phyloP scores from a whole-genome alignment of 2,888 invertebrate species.

The Dryomyza anilis region DNA sequence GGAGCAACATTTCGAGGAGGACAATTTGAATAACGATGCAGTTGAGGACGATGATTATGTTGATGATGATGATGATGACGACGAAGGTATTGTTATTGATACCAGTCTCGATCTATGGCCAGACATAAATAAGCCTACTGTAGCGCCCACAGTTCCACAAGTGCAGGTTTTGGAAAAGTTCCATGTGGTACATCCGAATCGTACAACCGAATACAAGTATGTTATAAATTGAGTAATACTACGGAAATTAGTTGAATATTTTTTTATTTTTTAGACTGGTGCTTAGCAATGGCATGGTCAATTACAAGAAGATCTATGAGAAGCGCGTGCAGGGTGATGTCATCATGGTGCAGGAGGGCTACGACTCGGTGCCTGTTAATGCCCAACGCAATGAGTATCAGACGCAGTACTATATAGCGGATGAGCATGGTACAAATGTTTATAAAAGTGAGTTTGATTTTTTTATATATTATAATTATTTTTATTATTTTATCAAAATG shows the following conservation, averaged over 20 bases:
- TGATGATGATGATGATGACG: constrained; percentile 37
- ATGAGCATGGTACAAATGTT: constrained; percentile 47
- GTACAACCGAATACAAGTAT: constrained; percentile 51
- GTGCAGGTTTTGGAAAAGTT: constrained; percentile 48
- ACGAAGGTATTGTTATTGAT: too few species aligned
- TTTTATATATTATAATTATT: too few species aligned
- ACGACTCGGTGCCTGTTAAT: constrained; percentile 45
- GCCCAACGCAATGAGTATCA: constrained; percentile 37
- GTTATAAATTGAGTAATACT: constrained; percentile 9
- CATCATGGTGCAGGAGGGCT: constrained; percentile 50
- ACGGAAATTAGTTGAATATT: not conserved
- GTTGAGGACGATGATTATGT: constrained; percentile 30
- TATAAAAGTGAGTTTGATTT: constrained; percentile 39
- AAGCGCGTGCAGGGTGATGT: constrained; percentile 39
- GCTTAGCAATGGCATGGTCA: constrained; percentile 50
- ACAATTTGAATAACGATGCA: constrained; percentile 40
- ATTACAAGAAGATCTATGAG: constrained; percentile 48
- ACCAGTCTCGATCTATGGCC: constrained; percentile 5
- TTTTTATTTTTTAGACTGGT: constrained; percentile 38
- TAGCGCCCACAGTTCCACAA: constrained; percentile 2
- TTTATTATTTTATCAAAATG: too few species aligned
- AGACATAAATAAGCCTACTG: not conserved
- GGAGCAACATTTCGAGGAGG: constrained; percentile 45
- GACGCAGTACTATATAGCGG: constrained; percentile 49
- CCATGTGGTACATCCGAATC: constrained; percentile 46